Conservation (phyloP, 2,113 vertebrate species). For the Athene noctua region DNA sequence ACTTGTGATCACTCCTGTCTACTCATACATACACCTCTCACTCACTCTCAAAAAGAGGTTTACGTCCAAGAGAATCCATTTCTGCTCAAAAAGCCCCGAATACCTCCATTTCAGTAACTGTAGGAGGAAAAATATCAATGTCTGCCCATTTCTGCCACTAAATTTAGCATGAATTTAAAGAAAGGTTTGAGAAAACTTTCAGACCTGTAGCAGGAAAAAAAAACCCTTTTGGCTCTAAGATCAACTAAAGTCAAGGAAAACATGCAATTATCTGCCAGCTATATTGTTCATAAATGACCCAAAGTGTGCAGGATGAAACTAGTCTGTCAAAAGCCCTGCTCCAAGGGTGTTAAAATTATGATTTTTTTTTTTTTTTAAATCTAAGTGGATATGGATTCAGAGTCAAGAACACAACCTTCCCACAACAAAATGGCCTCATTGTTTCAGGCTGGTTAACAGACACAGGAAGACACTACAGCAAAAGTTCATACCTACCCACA, state of each 20-base stretch:
- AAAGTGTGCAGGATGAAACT: background rate
- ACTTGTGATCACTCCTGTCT: background rate
- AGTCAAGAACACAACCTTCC: background rate
- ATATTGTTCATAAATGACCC: background rate
- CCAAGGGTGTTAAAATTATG: background rate
- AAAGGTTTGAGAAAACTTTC: background rate
- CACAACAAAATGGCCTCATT: background rate
- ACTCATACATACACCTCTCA: background rate
- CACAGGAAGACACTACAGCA: background rate
- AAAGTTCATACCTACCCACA: background rate
- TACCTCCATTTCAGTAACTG: background rate
- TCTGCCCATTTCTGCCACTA: background rate
- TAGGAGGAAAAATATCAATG: background rate
- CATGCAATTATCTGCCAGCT: background rate
- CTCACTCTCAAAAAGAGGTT: background rate
- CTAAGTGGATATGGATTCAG: background rate
- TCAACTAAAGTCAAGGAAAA: background rate
- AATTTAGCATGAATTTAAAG: background rate
- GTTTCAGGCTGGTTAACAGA: background rate
- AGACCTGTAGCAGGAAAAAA: background rate
- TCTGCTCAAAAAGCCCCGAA: background rate
- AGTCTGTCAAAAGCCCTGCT: background rate
- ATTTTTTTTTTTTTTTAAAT: background rate
- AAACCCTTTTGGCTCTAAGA: background rate
- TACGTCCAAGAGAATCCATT: background rate